A percentile compares a stretch with the other conserved stretches of the same genome.
These are phyloP conservation scores for Ctenopoma kingsleyae DNA, from an alignment of 2,797 vertebrate genomes.

Conservation along the genomic window DNA sequence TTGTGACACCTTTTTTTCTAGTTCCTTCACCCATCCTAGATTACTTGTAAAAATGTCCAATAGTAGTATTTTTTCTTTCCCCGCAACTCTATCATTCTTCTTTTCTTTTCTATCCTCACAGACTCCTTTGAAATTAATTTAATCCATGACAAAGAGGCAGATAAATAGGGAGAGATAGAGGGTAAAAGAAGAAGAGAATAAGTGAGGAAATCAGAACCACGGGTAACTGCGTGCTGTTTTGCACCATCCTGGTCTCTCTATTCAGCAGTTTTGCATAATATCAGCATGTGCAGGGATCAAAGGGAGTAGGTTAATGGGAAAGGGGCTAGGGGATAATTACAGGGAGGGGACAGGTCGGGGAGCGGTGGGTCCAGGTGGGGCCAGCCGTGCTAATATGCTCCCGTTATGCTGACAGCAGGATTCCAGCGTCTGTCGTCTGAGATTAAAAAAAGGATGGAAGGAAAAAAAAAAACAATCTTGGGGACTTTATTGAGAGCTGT, in stretches of 20 bases:
- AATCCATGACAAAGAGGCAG: slow-evolving; percentile 85
- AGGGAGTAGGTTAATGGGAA: slow-evolving; percentile 90
- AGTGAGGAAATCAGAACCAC: slow-evolving; percentile 86
- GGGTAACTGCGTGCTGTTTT: slow-evolving; percentile 76
- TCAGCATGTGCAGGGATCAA: slow-evolving; percentile 89
- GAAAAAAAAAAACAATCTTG: slow-evolving; percentile 70
- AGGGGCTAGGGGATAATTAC: slow-evolving; percentile 89
- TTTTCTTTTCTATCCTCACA: slow-evolving; percentile 69
- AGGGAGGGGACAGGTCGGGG: slow-evolving; percentile 85
- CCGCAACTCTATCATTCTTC: slow-evolving; percentile 63
- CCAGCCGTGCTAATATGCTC: slow-evolving; percentile 85
- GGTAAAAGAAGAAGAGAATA: slow-evolving; percentile 75
- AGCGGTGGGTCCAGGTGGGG: slow-evolving; percentile 84
- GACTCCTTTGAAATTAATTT: slow-evolving; percentile 86
- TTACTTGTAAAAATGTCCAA: slow-evolving; percentile 79
- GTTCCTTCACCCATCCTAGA: slow-evolving; percentile 70
- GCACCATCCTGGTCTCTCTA: slow-evolving; percentile 82
- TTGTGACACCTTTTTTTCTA: slow-evolving; percentile 82
- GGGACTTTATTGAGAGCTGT: slow-evolving; percentile 83
- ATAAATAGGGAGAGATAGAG: slow-evolving; percentile 80
- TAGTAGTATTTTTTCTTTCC: slow-evolving; percentile 71
- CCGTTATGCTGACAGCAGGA: slow-evolving; percentile 89
- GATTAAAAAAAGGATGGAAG: slow-evolving; percentile 78
- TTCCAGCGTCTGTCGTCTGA: slow-evolving; percentile 83
- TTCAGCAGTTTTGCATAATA: slow-evolving; percentile 92